Evolutionary conservation across 2,797 vertebrate genomes (phyloP).

Genomic region (Pseudotriccus pelzelni): DNA sequence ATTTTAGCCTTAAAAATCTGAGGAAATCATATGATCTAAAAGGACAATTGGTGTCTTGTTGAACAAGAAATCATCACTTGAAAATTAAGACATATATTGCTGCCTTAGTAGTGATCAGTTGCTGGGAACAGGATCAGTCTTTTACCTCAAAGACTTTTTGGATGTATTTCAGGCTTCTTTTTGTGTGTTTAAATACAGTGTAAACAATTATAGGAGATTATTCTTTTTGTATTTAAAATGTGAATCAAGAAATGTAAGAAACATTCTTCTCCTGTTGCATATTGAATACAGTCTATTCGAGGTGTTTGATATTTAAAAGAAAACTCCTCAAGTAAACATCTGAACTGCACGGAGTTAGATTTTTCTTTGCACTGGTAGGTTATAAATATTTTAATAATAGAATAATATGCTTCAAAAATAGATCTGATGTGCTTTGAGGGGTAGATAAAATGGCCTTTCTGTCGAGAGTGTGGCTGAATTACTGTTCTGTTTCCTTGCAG

Average conservation of each 20-base stretch:
- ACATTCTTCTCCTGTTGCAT: background rate
- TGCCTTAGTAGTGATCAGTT: background rate
- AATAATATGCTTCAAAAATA: background rate
- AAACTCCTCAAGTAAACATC: background rate
- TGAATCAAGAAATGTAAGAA: background rate
- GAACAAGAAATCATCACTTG: background rate
- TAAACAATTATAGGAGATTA: background rate
- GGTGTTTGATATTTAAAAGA: background rate
- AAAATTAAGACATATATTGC: background rate
- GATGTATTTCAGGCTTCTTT: background rate
- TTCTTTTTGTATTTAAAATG: background rate
- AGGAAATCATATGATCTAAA: background rate
- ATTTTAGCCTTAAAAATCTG: background rate
- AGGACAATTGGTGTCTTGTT: background rate
- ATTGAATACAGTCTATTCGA: background rate
- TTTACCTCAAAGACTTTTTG: background rate
- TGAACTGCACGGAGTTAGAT: background rate
- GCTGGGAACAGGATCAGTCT: background rate
- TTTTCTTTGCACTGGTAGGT: background rate
- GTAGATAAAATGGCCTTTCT: background rate
- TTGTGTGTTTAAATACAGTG: background rate
- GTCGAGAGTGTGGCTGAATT: conserved; percentile 24
- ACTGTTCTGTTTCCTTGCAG: conserved; percentile 77
- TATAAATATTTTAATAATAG: background rate
- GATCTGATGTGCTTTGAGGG: background rate